Conservation (phyloP, 2,113 vertebrate genomes). For the Sarotherodon lohbergeri region DNA sequence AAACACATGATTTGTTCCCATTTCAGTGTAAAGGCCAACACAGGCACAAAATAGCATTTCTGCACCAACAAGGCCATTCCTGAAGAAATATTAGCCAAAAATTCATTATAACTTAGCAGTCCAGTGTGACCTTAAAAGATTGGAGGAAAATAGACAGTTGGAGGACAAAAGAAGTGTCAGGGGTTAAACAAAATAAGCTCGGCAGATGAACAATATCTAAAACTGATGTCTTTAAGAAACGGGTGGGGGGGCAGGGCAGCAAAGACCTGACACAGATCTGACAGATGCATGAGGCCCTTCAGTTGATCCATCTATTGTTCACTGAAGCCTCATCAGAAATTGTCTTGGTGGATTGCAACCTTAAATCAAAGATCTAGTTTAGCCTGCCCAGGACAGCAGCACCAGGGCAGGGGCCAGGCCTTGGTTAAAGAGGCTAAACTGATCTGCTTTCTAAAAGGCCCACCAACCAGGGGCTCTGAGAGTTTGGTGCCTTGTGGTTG, state of each 20-base stretch:
- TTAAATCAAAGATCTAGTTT: neutral
- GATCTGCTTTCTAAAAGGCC: neutral
- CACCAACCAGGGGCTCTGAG: neutral
- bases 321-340: neutral
- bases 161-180: neutral
- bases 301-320: neutral
- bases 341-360: neutral
- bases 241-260: neutral
- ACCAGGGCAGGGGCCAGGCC: neutral
- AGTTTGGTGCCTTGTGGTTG: neutral
- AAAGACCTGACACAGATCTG: neutral
- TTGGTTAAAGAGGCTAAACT: neutral
- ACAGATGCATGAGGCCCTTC: neutral
- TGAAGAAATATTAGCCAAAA: neutral
- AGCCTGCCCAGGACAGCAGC: neutral
- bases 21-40: neutral
- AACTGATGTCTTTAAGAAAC: neutral
- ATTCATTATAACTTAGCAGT: neutral
- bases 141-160: neutral
- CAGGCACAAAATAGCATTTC: fast-evolving
- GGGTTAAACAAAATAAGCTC: neutral
- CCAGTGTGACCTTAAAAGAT: neutral
- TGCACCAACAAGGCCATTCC: neutral
- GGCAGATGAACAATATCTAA: neutral
- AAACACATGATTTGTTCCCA: neutral